phyloP scores from a whole-genome alignment of 1,140 invertebrate species.

The Caenorhabditis remanei region DNA sequence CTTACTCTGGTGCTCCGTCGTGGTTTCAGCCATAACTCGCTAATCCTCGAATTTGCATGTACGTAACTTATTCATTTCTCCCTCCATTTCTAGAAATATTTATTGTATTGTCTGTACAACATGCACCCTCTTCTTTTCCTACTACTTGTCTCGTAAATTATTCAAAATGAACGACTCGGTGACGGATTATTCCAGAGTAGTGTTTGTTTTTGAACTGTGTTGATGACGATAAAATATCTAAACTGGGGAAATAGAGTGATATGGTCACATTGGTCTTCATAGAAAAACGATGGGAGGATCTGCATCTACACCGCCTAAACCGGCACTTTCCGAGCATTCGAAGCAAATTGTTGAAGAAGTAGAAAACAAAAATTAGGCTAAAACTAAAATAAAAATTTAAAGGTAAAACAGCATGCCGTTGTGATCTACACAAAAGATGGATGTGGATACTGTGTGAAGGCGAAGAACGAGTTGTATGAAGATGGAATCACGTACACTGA shows the following conservation, averaged over 20 bases:
- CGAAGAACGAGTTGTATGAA: constrained; percentile 61
- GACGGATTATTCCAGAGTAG: constrained; percentile 7
- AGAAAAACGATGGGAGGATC: constrained; percentile 24
- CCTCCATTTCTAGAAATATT: background rate
- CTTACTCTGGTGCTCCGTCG: constrained; percentile 1
- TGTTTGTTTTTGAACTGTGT: background rate
- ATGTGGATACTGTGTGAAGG: constrained; percentile 63
- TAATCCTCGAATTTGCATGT: background rate
- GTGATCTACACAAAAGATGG: constrained; percentile 65
- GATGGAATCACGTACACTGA: constrained; percentile 62
- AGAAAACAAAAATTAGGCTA: background rate
- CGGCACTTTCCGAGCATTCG: constrained; percentile 16
- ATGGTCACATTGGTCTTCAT: too few species aligned
- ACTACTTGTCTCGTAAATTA: constrained; percentile 25
- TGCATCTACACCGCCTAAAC: constrained; percentile 13
- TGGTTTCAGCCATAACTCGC: constrained; percentile 5
- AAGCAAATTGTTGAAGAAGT: constrained; percentile 21
- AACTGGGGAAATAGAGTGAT: background rate
- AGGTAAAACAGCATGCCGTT: constrained; percentile 62
- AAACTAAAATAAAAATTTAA: background rate
- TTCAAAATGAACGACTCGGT: constrained; percentile 39
- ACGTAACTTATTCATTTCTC: background rate
- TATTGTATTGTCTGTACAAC: constrained; percentile 48
- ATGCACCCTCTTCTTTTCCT: background rate
- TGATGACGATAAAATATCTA: background rate